Evolutionary conservation across 2,888 invertebrate species (phyloP).

Genomic region (Schizaphis graminum): DNA sequence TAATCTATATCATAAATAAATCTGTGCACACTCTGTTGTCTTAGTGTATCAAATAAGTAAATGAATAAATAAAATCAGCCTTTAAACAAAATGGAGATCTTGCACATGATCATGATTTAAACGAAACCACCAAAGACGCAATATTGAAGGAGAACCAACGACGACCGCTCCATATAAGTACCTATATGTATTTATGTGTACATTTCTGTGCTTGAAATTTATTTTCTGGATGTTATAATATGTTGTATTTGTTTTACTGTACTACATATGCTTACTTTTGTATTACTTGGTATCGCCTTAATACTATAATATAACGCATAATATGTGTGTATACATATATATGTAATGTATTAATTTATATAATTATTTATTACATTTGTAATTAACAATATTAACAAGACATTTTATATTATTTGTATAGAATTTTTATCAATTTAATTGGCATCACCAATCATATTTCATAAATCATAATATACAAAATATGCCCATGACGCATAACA

Average conservation of each 20-base stretch:
- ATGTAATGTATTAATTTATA: background rate
- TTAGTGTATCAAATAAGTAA: too few relatives aligned
- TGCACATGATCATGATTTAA: background rate
- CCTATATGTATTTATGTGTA: background rate
- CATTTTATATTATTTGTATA: background rate
- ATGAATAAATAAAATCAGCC: too few relatives aligned
- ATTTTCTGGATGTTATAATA: background rate
- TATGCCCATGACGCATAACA: background rate
- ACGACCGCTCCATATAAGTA: background rate
- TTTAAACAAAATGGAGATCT: background rate
- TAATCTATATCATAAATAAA: too few relatives aligned
- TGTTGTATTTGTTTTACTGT: background rate
- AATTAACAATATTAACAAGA: background rate
- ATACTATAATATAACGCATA: background rate
- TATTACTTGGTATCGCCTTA: background rate
- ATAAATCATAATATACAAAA: too few relatives aligned
- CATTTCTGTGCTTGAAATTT: background rate
- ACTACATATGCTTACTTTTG: background rate
- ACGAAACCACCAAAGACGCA: background rate
- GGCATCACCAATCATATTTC: background rate
- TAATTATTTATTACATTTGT: background rate
- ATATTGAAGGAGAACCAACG: background rate
- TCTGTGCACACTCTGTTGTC: too few relatives aligned
- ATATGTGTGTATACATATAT: background rate
- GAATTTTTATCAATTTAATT: background rate